Evolutionary conservation across 2,888 invertebrate species (phyloP).

Genomic region (Elmis aenea): DNA sequence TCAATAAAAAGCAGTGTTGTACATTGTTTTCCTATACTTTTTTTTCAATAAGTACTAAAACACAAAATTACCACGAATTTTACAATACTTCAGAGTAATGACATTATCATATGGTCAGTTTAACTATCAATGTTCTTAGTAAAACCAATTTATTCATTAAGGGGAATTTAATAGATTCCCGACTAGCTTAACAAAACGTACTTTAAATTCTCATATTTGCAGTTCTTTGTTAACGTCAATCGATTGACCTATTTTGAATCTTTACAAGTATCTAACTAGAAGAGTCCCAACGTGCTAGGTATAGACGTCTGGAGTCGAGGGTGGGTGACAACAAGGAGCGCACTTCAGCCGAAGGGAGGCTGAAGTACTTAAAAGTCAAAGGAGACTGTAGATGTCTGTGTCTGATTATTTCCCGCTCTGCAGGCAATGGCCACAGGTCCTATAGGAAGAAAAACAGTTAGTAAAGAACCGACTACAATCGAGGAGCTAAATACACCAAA

Average conservation of each 20-base stretch:
- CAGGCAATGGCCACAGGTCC: constrained; percentile 58
- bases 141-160: too few species aligned
- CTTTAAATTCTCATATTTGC: too few species aligned
- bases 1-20: constrained; percentile 4
- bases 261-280: constrained; percentile 29
- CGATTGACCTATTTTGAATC: too few species aligned
- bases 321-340: constrained; percentile 55
- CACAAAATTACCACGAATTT: neutral
- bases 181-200: too few species aligned
- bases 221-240: too few species aligned
- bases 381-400: constrained; percentile 64
- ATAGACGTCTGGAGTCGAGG: constrained; percentile 48
- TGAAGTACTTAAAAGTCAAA: constrained; percentile 53
- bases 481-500: too few species aligned
- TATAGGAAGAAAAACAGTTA: too few species aligned
- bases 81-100: constrained; percentile 2
- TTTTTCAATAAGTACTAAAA: constrained; percentile 2
- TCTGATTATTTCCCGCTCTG: constrained; percentile 63
- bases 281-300: constrained; percentile 39
- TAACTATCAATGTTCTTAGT: too few species aligned
- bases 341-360: constrained; percentile 52
- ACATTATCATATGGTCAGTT: neutral
- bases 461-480: too few species aligned
- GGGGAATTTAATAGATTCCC: too few species aligned
- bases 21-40: constrained; percentile 7